Percentiles rank a stretch among this genome's conserved stretches.
These are phyloP conservation scores for Eospalax fontanierii DNA, from an alignment of 2,797 vertebrate species.

Conservation along the genomic window DNA sequence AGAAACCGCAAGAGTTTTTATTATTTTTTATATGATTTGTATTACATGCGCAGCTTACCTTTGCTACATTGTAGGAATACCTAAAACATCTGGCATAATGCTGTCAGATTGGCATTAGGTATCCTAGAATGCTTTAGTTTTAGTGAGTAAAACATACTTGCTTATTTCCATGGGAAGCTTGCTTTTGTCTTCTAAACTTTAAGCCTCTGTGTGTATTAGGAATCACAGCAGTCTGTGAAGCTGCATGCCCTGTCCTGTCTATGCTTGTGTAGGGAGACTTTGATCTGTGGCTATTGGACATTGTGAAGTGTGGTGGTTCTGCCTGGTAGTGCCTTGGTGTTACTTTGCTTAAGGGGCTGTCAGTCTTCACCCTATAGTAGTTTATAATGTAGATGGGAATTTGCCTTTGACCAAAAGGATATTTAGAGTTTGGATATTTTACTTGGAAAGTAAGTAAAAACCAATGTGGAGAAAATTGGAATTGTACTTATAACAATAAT, in stretches of 20 bases:
- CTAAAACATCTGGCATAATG: conserved; percentile 30
- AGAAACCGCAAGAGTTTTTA: neutral
- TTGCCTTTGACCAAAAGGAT: conserved; percentile 57
- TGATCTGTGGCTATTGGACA: conserved; percentile 23
- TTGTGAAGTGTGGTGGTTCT: conserved; percentile 21
- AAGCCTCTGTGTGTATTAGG: neutral
- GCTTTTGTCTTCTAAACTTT: neutral
- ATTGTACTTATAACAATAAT: conserved; percentile 5
- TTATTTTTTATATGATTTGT: neutral
- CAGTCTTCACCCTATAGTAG: neutral
- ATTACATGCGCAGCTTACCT: conserved; percentile 31
- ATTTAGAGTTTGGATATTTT: conserved; percentile 59
- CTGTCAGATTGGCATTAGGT: conserved; percentile 22
- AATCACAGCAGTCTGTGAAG: neutral
- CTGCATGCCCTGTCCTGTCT: neutral
- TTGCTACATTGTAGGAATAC: conserved; percentile 8
- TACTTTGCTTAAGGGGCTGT: conserved; percentile 5
- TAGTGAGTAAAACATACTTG: conserved; percentile 25
- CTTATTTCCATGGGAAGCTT: conserved; percentile 31
- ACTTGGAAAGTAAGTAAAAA: conserved; percentile 35
- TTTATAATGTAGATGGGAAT: conserved; percentile 7
- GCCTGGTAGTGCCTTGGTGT: neutral
- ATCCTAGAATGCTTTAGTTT: conserved; percentile 44
- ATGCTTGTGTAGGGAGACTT: conserved; percentile 42
- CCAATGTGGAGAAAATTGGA: neutral